Evolutionary conservation across 2,888 invertebrate genomes (phyloP).

Genomic region (Steinernema carpocapsae): DNA sequence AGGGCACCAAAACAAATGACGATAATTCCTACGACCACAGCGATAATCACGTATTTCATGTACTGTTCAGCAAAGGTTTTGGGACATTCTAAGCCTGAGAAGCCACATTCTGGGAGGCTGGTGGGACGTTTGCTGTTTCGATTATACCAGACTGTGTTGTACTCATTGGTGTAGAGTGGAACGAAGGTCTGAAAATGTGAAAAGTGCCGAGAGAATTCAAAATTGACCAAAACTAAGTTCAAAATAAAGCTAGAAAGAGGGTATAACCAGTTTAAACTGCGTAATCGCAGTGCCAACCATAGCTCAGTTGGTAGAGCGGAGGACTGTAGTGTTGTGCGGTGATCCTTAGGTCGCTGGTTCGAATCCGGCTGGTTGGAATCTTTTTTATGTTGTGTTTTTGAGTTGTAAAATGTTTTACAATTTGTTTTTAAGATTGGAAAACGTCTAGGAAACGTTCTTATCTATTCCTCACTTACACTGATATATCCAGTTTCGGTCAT

Average conservation of each 20-base stretch:
- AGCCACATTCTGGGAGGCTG: conserved; percentile 49
- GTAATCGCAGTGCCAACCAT: no score
- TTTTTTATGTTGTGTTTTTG: not conserved
- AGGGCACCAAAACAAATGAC: conserved; percentile 1
- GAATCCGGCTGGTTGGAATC: conserved; percentile 46
- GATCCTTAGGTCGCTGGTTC: conserved; percentile 50
- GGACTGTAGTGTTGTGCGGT: conserved; percentile 47
- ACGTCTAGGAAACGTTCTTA: no score
- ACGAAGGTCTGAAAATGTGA: conserved; percentile 5
- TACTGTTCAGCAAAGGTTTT: conserved; percentile 35
- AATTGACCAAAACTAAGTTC: no score
- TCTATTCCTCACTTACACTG: not conserved
- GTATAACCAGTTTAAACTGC: no score
- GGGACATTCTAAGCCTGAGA: conserved; percentile 47
- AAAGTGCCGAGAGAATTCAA: no score
- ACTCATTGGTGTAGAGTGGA: conserved; percentile 31
- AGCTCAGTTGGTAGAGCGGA: conserved; percentile 57
- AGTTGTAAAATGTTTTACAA: no score
- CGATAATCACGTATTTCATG: conserved; percentile 40
- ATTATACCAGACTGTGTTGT: conserved; percentile 31
- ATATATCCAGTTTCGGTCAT: conserved; percentile 32
- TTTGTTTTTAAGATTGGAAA: no score
- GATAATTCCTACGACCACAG: conserved; percentile 40
- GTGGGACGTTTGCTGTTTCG: conserved; percentile 45
- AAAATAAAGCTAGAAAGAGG: no score